Conservation (phyloP, 2,113 vertebrate species). For the Notothenia coriiceps region DNA sequence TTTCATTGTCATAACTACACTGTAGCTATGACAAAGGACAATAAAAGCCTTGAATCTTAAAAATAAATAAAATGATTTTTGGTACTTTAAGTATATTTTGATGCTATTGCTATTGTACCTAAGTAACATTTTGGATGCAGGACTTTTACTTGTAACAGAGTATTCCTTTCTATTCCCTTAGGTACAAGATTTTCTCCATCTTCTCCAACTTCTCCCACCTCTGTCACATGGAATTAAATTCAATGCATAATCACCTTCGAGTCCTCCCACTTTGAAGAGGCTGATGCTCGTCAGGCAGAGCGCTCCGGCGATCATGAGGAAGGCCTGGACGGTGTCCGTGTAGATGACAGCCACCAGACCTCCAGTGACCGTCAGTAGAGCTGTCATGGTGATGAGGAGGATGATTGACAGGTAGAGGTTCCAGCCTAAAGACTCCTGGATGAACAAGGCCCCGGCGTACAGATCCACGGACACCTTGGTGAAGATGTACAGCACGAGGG, state of each 20-base stretch:
- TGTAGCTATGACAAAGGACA: too few species aligned
- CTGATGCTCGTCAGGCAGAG: conserved; percentile 92
- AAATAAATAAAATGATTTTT: too few species aligned
- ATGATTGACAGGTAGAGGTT: conserved; percentile 95
- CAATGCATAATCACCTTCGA: conserved; percentile 83
- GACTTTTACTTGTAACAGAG: too few species aligned
- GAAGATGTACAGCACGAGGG: conserved; percentile 95
- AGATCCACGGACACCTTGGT: conserved; percentile 97
- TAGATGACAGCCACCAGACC: conserved; percentile 97
- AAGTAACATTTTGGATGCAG: too few species aligned
- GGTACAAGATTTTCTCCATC: too few species aligned
- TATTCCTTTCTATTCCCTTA: too few species aligned
- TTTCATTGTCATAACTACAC: too few species aligned
- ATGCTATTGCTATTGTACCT: too few species aligned
- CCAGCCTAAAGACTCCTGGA: conserved; percentile 97
- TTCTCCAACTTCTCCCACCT: too few species aligned
- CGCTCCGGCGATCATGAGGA: conserved; percentile 94
- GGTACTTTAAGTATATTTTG: too few species aligned
- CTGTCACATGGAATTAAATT: too few species aligned
- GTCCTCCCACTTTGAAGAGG: conserved; percentile 90
- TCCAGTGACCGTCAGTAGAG: conserved; percentile 93
- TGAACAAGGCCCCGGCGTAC: conserved; percentile 96
- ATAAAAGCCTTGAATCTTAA: too few species aligned
- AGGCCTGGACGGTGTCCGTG: conserved; percentile 93
- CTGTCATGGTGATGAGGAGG: conserved; percentile 94